phyloP scores from a whole-genome alignment of 2,888 invertebrate genomes.

The Yponomeuta sedellus region DNA sequence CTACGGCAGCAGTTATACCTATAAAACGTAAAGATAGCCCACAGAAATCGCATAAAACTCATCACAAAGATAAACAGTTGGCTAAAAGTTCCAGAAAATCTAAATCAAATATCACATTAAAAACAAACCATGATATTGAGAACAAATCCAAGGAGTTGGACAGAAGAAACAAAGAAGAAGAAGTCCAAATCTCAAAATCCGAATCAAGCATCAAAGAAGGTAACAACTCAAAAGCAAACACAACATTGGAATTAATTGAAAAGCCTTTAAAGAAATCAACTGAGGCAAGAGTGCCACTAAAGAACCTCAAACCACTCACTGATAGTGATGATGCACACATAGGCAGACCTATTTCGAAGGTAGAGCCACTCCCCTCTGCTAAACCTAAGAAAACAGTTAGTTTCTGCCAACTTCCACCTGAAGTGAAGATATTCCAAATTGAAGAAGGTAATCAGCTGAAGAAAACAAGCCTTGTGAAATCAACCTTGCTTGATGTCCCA shows the following conservation, averaged over 20 bases:
- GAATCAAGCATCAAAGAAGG: not conserved
- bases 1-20: constrained; percentile 36
- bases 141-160: not conserved
- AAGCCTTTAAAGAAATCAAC: not conserved
- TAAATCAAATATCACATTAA: constrained; percentile 27
- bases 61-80: constrained; percentile 16
- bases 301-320: constrained; percentile 39
- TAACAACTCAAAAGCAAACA: not conserved
- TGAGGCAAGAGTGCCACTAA: constrained; percentile 39
- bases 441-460: constrained; percentile 59
- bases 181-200: not conserved
- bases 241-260: constrained; percentile 3
- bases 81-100: constrained; percentile 17
- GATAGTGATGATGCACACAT: constrained; percentile 37
- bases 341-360: constrained; percentile 51
- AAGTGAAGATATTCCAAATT: constrained; percentile 49
- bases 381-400: constrained; percentile 49
- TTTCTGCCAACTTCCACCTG: constrained; percentile 44
- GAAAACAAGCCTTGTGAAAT: constrained; percentile 50
- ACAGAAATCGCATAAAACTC: constrained; percentile 13
- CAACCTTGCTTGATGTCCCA: constrained; percentile 38
- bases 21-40: constrained; percentile 36
- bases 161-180: constrained; percentile 17
- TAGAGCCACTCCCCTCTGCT: constrained; percentile 39
- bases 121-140: constrained; percentile 13